A percentile compares a stretch with the other conserved stretches of the same genome.
Evolutionary conservation across 2,113 vertebrate species (phyloP).

Genomic region (Paracanthobrama guichenoti): DNA sequence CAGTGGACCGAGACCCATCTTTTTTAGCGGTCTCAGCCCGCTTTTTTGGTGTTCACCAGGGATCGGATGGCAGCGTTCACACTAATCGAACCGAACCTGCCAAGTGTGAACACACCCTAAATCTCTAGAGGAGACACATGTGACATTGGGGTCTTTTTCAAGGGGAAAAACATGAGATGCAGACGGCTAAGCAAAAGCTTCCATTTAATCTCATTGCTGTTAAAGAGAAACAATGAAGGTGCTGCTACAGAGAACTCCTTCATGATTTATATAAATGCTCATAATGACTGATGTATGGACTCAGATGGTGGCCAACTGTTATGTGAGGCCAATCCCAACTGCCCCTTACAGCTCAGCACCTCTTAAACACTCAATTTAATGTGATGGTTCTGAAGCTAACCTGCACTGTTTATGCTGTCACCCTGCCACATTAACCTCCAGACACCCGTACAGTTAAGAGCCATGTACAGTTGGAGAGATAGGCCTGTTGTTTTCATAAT

Average conservation of each 20-base stretch:
- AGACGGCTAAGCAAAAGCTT: background rate
- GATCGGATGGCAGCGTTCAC: too few species aligned
- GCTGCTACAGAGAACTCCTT: background rate
- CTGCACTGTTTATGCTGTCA: slow-evolving; percentile 29
- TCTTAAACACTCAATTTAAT: slow-evolving; percentile 76
- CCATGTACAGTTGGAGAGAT: background rate
- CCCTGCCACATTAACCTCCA: slow-evolving; percentile 8
- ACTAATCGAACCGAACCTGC: too few species aligned
- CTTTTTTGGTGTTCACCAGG: too few species aligned
- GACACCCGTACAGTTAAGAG: background rate
- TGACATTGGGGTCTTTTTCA: background rate
- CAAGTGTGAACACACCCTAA: too few species aligned
- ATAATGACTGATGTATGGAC: slow-evolving; percentile 31
- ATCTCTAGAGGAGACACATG: too few species aligned
- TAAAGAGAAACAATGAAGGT: background rate
- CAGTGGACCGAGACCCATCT: too few species aligned
- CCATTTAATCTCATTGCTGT: background rate
- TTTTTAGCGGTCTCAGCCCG: too few species aligned
- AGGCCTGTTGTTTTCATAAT: background rate
- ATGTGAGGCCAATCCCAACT: slow-evolving; percentile 58
- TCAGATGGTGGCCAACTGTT: slow-evolving; percentile 75
- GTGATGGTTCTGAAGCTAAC: slow-evolving; percentile 61
- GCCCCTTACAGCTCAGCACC: slow-evolving; percentile 68
- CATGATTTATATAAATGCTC: slow-evolving; percentile 11
- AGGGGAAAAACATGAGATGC: background rate